Evolutionary conservation across 2,797 vertebrate genomes (phyloP), one percentile per base, ranked within the genome.

Genomic region (Myotis planiceps): DNA sequence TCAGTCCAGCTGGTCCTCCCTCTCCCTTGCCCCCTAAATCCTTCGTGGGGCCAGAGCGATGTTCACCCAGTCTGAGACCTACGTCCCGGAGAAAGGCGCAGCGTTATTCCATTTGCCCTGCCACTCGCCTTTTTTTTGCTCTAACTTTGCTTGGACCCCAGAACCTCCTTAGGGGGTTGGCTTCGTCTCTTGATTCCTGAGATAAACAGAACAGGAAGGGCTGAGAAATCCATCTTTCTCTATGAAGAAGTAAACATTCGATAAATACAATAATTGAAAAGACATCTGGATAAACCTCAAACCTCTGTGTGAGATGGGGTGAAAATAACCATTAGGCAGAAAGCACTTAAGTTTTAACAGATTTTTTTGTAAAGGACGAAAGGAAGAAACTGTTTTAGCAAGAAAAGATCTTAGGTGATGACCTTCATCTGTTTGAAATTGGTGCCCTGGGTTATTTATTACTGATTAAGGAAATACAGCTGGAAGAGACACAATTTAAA

Each of bases 341-440:
- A 86, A 63, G 53, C 68, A 34, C 37, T 88, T 63, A 37, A 47
- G 18, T 37, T 83, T 53, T 84, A 88, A 84, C 37, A 88, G n/a
- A 79, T 34, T 42, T 53, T 53, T 55, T 55, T 55, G 21, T 75
- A 23, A 72, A 75, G 27, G 13, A 47, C 2, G 21, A 90, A 93
- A 65, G 47, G 39, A 95, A 93, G 37, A 84, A 87, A 92, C 47
- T n/a, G 34, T 53, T 86, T 65, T 74, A 71, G 19, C 14, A 27
- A 75, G 49, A 55, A 79, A 78, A 51, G 37, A 47, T 42, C 25
- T n/a, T 42, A 9, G n/a, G n/a, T 37, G 29, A 27, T 42, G 66
- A 29, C 55, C 34, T 86, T 88, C 72, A 60, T 80, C 21, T 83
- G 51, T 45, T 66, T 92, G 39, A 93, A 74, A 74, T n/a, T 51